These are phyloP conservation scores for Prionailurus viverrinus DNA, from an alignment of 2,113 vertebrate species.

Conservation along the genomic window DNA sequence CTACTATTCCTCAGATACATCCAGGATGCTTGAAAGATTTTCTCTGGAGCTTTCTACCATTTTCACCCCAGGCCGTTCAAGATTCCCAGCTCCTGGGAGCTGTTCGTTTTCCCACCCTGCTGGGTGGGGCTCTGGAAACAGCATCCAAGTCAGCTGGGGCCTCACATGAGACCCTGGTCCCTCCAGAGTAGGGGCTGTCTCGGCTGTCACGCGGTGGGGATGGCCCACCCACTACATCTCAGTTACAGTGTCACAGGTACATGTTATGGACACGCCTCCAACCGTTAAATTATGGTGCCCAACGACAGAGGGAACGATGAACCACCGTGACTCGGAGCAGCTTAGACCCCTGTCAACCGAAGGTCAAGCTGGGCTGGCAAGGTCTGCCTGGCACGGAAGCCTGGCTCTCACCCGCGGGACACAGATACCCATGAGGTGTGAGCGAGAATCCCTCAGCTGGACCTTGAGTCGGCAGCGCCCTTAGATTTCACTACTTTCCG, in stretches of 20 bases:
- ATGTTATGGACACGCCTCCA: too few relatives aligned
- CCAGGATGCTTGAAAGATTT: background rate
- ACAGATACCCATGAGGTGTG: too few relatives aligned
- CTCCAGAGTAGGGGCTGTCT: background rate
- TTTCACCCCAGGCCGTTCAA: background rate
- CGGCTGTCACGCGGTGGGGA: rapidly evolving
- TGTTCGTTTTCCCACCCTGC: background rate
- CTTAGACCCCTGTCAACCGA: background rate
- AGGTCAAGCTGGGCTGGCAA: background rate
- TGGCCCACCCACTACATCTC: background rate
- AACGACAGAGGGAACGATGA: background rate
- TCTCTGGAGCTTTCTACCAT: background rate
- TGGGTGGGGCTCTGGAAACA: background rate
- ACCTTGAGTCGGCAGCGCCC: too few relatives aligned
- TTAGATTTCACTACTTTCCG: rapidly evolving
- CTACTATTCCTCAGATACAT: background rate
- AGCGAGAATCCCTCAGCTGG: background rate
- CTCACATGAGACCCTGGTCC: background rate
- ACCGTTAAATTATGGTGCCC: background rate
- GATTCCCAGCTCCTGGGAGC: background rate
- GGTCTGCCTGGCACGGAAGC: background rate
- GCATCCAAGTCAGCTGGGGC: background rate
- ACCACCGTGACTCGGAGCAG: background rate
- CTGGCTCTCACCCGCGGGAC: too few relatives aligned
- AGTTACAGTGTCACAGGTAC: background rate